Evolutionary conservation across 2,113 vertebrate genomes (phyloP), one percentile per base, ranked within the genome.

Genomic region (Falcunculus frontatus): DNA sequence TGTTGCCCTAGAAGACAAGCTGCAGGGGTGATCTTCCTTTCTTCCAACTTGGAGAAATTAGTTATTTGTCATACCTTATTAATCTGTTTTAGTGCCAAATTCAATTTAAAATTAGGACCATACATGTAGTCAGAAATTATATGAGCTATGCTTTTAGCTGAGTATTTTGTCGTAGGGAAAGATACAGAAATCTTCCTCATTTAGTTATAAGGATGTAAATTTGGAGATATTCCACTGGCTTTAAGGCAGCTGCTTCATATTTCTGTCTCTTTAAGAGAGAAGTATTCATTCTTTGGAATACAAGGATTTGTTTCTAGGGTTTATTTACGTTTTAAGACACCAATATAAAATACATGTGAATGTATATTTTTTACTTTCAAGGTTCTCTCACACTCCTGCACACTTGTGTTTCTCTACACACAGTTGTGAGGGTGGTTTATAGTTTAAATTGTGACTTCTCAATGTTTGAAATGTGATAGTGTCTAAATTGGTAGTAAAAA

Each of bases 21-120:
- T 76, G 60, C 25, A 39, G 72, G 50, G 52, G 23, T 78, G 90
- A 90, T 87, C 65, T 67, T 84, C 90, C 56, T 82, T 77, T 95
- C 93, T 91, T 96, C 82, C 64, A 75, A 60, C 78, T 91, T 91
- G 74, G 80, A 90, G 82, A 95, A 97, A 95, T 94, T 84, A 95
- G 73, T 83, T 94, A 87, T 90, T 98, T 97, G 97, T 93, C 95
- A 93, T 88, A 87, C 69, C 41, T 87, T 95, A 85, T 95, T 96
- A 96, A 96, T 93, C 89, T 79, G 41, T 84, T 86, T 49, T 57
- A 92, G 75, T 93, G 91, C 86, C 87, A 96, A 96, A 96, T 95
- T 95, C 91, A 84, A 59, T 97, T 59, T 94, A 85, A 97, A 97
- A 95, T 95, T 60, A 97, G 87, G 78, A 64, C 81, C 60, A 42